phyloP scores from a whole-genome alignment of 1,140 invertebrate genomes.

The Asbolus verrucosus region DNA sequence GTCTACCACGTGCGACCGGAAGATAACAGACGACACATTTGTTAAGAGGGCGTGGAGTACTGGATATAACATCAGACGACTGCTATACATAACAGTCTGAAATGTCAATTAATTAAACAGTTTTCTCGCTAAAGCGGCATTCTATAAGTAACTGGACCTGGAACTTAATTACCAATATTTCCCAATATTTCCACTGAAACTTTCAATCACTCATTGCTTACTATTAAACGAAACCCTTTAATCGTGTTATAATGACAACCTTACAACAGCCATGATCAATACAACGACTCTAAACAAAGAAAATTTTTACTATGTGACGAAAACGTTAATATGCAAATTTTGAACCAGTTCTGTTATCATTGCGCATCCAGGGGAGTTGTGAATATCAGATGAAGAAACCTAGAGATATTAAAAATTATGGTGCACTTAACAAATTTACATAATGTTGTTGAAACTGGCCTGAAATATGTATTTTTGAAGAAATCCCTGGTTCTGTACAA shows the following conservation, averaged over 20 bases:
- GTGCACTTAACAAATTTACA: no score
- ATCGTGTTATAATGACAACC: no score
- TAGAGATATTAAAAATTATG: no score
- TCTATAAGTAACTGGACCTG: constrained; percentile 6
- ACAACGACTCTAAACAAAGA: background rate
- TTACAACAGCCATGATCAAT: no score
- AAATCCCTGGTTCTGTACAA: constrained; percentile 3
- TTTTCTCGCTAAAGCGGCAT: background rate
- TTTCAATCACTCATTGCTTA: background rate
- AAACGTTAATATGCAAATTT: background rate
- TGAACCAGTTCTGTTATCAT: background rate
- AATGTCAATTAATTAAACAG: background rate
- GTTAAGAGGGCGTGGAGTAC: constrained; percentile 28
- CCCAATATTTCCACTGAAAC: constrained; percentile 30
- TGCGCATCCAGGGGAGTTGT: background rate
- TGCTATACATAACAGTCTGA: constrained; percentile 12
- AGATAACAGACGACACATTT: constrained; percentile 41
- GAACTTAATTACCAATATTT: constrained; percentile 9
- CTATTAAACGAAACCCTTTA: no score
- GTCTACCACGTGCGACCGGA: constrained; percentile 36
- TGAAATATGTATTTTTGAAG: no score
- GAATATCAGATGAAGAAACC: no score
- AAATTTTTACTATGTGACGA: background rate
- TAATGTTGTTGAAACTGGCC: no score
- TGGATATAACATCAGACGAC: constrained; percentile 9